phyloP scores from a whole-genome alignment of 2,113 vertebrate species.

The Tragelaphus imberbis region DNA sequence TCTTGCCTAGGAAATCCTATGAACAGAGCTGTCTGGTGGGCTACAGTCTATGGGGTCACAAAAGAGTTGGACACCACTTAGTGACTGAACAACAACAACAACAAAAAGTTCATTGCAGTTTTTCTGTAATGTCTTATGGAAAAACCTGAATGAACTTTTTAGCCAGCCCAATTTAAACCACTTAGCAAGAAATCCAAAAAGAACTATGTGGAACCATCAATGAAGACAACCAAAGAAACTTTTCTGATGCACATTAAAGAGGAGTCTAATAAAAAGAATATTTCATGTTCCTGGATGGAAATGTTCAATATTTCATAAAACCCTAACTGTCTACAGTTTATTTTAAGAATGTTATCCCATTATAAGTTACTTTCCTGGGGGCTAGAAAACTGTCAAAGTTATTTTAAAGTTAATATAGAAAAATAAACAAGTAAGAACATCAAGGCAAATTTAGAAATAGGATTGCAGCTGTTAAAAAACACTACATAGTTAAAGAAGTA shows the following conservation, averaged over 20 bases:
- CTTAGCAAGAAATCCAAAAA: background rate
- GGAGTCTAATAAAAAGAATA: background rate
- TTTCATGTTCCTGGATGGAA: background rate
- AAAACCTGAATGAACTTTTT: background rate
- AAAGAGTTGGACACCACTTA: background rate
- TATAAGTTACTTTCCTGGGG: background rate
- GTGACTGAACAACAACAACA: background rate
- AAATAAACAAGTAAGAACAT: background rate
- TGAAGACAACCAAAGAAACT: background rate
- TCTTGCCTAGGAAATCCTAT: too few relatives aligned
- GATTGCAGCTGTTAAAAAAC: background rate
- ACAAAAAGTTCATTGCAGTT: background rate
- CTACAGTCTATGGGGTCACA: too few relatives aligned
- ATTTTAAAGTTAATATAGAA: slow-evolving; percentile 7
- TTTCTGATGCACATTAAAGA: background rate
- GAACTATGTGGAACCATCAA: background rate
- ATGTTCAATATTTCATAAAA: background rate
- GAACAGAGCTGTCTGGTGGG: too few relatives aligned
- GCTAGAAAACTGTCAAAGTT: background rate
- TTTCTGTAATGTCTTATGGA: background rate
- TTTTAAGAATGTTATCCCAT: background rate
- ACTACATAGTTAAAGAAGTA: background rate
- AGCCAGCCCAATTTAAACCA: background rate
- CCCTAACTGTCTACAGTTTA: background rate
- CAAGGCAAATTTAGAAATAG: background rate